Conservation (phyloP, 2,797 vertebrate species). For the Dryobates pubescens region DNA sequence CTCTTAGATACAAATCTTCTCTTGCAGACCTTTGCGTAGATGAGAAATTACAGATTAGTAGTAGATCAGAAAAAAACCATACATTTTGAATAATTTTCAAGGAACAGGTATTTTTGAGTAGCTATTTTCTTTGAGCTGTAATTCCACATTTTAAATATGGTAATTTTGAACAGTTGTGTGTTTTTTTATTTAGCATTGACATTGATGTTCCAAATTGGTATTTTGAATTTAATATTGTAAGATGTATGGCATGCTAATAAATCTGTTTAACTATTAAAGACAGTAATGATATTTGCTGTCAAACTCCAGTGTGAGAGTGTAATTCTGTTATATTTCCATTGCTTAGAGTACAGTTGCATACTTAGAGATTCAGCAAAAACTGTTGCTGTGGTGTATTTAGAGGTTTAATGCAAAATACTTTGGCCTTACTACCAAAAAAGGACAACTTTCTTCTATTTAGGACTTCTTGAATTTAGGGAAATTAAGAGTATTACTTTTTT, state of each 20-base stretch:
- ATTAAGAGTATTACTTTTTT: neutral
- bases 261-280: neutral
- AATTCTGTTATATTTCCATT: neutral
- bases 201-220: neutral
- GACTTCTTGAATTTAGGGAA: neutral
- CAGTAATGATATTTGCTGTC: neutral
- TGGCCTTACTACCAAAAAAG: neutral
- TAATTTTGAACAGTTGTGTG: neutral
- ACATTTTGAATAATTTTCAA: neutral
- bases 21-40: neutral
- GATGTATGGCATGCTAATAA: neutral
- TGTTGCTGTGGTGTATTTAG: neutral
- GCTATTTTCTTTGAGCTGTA: neutral
- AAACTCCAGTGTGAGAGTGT: neutral
- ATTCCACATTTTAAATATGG: neutral
- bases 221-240: neutral
- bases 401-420: neutral
- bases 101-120: neutral
- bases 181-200: neutral
- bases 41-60: neutral
- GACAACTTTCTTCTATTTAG: neutral
- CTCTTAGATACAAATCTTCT: neutral
- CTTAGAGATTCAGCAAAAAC: neutral
- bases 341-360: neutral
- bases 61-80: neutral